Percentiles rank a stretch among this genome's conserved stretches.
phyloP scores from a whole-genome alignment of 2,113 vertebrate species.

The Carlito syrichta region DNA sequence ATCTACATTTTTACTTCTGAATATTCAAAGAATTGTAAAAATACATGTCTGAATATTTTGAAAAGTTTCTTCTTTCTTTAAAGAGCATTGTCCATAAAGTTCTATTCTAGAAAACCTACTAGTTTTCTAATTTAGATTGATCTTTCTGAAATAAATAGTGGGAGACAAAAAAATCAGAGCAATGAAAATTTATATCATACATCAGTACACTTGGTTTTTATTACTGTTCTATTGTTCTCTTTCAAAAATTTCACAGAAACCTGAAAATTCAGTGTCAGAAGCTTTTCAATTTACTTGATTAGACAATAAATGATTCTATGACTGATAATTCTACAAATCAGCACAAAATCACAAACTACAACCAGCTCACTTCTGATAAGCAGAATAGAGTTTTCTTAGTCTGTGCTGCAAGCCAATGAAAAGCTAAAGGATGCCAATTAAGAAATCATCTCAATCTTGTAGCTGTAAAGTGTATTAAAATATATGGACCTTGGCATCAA shows the following conservation, averaged over 20 bases:
- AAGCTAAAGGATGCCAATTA: slow-evolving; percentile 43
- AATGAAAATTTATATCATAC: not conserved
- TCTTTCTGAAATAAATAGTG: not conserved
- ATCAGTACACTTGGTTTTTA: not conserved
- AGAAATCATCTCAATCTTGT: not conserved
- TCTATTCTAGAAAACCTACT: not conserved
- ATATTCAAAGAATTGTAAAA: not conserved
- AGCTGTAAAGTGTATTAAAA: not conserved
- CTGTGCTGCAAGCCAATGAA: slow-evolving; percentile 16
- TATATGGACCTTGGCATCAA: not conserved
- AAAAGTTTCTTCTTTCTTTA: not conserved
- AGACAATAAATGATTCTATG: slow-evolving; percentile 40
- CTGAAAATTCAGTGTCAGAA: slow-evolving; percentile 10
- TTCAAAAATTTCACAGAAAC: slow-evolving; percentile 37
- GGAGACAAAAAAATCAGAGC: not conserved
- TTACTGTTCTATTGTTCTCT: slow-evolving; percentile 44
- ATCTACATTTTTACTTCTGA: not conserved
- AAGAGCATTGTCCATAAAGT: not conserved
- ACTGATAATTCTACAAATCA: slow-evolving; percentile 49
- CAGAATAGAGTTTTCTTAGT: slow-evolving; percentile 54
- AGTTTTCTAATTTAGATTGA: not conserved
- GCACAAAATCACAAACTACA: slow-evolving; percentile 46
- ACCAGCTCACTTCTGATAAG: slow-evolving; percentile 44
- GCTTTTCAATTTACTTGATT: slow-evolving; percentile 44
- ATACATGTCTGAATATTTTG: not conserved